Evolutionary conservation across 2,113 vertebrate species (phyloP).

Genomic region (Galeopterus variegatus): DNA sequence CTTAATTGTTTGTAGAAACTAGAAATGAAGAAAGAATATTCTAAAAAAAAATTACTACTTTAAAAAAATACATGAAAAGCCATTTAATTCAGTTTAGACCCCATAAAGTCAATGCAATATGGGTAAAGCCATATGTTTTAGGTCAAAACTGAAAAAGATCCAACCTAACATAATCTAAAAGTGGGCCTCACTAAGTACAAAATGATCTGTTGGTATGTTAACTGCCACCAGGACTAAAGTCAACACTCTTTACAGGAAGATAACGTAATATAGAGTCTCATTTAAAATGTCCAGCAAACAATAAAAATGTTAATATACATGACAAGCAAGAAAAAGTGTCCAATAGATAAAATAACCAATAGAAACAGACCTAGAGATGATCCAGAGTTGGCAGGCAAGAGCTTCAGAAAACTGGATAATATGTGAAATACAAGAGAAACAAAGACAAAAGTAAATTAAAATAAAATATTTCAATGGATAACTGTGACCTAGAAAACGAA

Average conservation of each 20-base stretch:
- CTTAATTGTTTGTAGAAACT: neutral
- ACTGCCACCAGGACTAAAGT: neutral
- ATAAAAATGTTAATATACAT: neutral
- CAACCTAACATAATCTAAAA: neutral
- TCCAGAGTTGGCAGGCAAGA: neutral
- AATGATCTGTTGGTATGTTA: constrained; percentile 16
- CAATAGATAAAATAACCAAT: neutral
- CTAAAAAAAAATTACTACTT: neutral
- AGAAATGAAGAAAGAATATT: neutral
- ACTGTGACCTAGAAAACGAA: neutral
- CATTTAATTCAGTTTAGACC: neutral
- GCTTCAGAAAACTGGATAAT: neutral
- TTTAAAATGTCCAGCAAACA: neutral
- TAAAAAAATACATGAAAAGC: neutral
- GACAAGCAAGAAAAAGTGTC: neutral
- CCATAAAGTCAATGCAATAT: neutral
- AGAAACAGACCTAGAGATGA: neutral
- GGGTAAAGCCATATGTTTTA: neutral
- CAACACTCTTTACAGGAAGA: neutral
- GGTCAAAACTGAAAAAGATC: neutral
- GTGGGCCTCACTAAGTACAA: neutral
- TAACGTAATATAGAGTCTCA: neutral
- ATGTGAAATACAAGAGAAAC: neutral
- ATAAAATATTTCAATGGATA: neutral
- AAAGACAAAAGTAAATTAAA: neutral